These are phyloP conservation scores for Cydia pomonella DNA, from an alignment of 1,140 invertebrate species.

Conservation along the genomic window DNA sequence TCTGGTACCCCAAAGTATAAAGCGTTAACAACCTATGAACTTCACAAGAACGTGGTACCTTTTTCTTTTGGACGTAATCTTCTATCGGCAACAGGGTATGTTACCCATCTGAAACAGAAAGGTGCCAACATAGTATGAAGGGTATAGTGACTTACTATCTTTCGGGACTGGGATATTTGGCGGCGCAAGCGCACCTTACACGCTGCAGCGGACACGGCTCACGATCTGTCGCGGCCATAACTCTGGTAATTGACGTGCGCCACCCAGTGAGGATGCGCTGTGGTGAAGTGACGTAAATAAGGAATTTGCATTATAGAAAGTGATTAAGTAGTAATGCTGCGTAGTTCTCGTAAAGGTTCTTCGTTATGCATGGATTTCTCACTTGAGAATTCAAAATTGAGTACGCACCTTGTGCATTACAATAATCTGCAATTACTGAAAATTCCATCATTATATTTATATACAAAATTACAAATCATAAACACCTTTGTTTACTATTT, in stretches of 20 bases:
- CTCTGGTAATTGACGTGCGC: constrained; percentile 72
- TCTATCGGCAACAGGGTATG: neutral
- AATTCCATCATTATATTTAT: no score
- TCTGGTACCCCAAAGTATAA: neutral
- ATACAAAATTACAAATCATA: no score
- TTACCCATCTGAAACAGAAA: neutral
- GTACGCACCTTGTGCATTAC: no score
- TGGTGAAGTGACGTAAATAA: constrained; percentile 37
- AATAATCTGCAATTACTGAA: no score
- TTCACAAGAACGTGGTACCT: neutral
- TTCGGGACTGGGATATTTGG: neutral
- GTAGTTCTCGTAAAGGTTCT: no score
- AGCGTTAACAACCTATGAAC: neutral
- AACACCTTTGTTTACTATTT: no score
- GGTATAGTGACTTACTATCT: neutral
- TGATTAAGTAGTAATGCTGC: no score
- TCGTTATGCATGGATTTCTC: no score
- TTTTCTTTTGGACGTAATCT: neutral
- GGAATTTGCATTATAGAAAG: constrained; percentile 38
- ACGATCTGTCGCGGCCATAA: constrained; percentile 69
- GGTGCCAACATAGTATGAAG: neutral
- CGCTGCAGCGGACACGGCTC: constrained; percentile 46
- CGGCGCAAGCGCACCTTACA: constrained; percentile 21
- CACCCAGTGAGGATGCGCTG: constrained; percentile 55
- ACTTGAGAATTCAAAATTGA: no score